Evolutionary conservation across 37 sponge, comb jelly and placozoan genomes (phyloP), one percentile per base, ranked within the genome.

Genomic region (Geodia barretti): DNA sequence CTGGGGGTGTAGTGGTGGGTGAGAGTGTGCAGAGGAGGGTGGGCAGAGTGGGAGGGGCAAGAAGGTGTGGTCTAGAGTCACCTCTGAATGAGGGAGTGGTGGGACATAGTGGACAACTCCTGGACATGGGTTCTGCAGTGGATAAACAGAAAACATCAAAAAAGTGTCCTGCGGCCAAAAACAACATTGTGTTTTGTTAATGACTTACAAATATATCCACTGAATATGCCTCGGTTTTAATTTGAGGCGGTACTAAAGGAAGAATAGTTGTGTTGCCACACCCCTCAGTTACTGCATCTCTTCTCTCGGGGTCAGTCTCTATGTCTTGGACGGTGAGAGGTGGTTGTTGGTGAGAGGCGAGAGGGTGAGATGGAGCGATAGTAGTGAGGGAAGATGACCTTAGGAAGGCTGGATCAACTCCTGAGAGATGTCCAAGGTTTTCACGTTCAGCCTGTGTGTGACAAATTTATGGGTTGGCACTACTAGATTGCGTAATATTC

Each of bases 101-200:
- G 76, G 81, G 4, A 68, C 33, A 80, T 47, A 75, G 30, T 35
- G 21, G 31, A 26, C 47, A 24, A 75, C 77, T 19, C 63, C 81
- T 40, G 85, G 81, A 39, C 80, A 65, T 17, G 88, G 88, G 31
- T 69, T 60, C 88, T 87, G 76, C 14, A n/a, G 29, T 7, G 54
- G 54, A 47, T 14, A 47, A 14, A 47, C 41, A 64, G 14, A 17
- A 14, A 14, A 47, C 54, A 47, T 77, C 36, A 85, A 78, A 78
- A 85, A 85, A 23, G 78, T 71, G 63, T 85, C 64, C 3, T 78
- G 41, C 28, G 86, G 79, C n/a, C n/a, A 14, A 47, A 7, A 47
- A 70, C 36, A 85, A 78, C 70, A 85, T 78, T 35, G 78, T 71
- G 63, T 85, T 64, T 0, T 78, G 41, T 38, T 78, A 73, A 33